These are phyloP conservation scores for Piliocolobus tephrosceles DNA, from an alignment of 2,113 vertebrate genomes.

Conservation along the genomic window DNA sequence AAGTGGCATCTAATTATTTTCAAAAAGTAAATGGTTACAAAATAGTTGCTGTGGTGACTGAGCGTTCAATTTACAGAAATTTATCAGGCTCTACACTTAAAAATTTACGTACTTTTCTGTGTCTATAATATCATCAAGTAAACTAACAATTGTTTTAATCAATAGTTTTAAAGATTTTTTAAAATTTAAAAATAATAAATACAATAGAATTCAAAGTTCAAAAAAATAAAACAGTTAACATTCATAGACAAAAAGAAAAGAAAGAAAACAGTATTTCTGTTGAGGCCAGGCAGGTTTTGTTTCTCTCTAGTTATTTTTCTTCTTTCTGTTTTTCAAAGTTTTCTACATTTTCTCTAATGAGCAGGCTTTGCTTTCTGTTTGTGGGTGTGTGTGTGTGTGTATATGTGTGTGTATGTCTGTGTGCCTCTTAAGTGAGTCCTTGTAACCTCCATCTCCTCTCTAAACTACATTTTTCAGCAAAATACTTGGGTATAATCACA, in stretches of 20 bases:
- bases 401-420: no score
- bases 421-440: not conserved
- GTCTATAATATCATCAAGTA: not conserved
- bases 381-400: not conserved
- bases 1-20: not conserved
- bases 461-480: not conserved
- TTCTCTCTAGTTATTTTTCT: not conserved
- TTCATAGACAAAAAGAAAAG: not conserved
- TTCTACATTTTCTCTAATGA: not conserved
- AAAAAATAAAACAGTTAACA: not conserved
- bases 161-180: not conserved
- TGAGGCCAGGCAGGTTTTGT: not conserved
- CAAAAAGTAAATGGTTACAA: not conserved
- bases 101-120: not conserved
- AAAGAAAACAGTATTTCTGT: not conserved
- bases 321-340: not conserved
- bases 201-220: not conserved
- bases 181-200: not conserved
- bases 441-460: not conserved
- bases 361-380: not conserved
- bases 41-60: not conserved
- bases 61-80: not conserved
- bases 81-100: not conserved
- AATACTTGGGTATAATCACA: not conserved
- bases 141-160: not conserved